phyloP scores from a whole-genome alignment of 2,113 vertebrate genomes.

The Myocastor coypus region DNA sequence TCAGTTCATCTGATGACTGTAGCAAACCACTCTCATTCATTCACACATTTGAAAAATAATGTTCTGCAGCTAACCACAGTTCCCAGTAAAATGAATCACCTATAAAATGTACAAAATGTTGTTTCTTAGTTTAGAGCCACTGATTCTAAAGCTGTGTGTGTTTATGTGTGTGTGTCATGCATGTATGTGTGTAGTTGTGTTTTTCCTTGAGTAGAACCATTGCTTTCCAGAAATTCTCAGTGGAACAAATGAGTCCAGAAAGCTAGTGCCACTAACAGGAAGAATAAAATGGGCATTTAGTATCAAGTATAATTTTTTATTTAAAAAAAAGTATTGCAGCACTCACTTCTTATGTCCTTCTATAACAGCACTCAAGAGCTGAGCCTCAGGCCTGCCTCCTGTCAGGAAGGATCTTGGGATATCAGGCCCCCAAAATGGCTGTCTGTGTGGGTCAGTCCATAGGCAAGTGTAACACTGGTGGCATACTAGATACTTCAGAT shows the following conservation, averaged over 20 bases:
- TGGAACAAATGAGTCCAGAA: background rate
- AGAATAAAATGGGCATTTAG: background rate
- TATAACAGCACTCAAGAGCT: slow-evolving; percentile 21
- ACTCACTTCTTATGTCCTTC: slow-evolving; percentile 3
- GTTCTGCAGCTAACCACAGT: slow-evolving; percentile 48
- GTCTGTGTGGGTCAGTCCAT: background rate
- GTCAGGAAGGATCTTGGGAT: background rate
- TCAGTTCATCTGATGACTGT: slow-evolving; percentile 39
- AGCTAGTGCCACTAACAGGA: background rate
- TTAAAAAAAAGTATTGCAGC: background rate
- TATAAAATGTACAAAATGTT: background rate
- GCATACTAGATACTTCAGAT: background rate
- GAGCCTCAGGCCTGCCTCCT: background rate
- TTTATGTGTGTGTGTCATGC: too few relatives aligned
- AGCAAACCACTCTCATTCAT: slow-evolving; percentile 29
- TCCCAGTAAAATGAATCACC: slow-evolving; percentile 45
- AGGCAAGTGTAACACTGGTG: background rate
- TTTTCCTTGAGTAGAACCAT: background rate
- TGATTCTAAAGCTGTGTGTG: background rate
- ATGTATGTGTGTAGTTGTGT: background rate
- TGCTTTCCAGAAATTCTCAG: slow-evolving; percentile 44
- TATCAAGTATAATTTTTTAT: background rate
- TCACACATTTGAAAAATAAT: slow-evolving; percentile 26
- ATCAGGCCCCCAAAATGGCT: background rate
- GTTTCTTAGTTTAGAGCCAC: background rate